Base-by-base conservation (phyloP, 2,888 invertebrate genomes). In the Siphlonurus alternatus region DNA sequence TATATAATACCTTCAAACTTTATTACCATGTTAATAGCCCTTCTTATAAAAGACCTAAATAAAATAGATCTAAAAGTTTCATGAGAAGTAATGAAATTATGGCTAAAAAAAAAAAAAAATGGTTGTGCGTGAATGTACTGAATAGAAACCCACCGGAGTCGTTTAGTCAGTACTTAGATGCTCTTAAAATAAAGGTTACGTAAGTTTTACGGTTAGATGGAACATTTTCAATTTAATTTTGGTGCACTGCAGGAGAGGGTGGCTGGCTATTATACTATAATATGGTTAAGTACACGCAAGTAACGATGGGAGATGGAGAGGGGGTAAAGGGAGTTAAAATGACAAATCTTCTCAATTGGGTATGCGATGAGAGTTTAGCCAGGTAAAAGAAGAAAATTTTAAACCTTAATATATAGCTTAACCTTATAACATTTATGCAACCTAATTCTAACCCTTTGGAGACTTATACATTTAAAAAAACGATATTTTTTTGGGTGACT, bases 151-250 rank as follows among this genome's bases (percentile, higher is more conserved):
- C 65, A 63, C 63, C 54, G 59, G 19, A 23, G 51, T 24, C 22
- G 3, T 53, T 63, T 64, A 62, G n/a, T n/a, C n/a, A n/a, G n/a
- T n/a, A n/a, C n/a, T n/a, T n/a, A n/a, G n/a, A n/a, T 61, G 23
- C 25, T 59, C 25, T 20, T 62, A 25, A 23, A 38, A 38, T 38
- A 38, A 38, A 38, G 38, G 38, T 38, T 38, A 38, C 38, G 38
- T 38, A 38, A 38, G 15, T 38, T 38, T 38, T 19, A 15, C 20
- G 53, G 25, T 23, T 10, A 63, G 53, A 22, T 56, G 65, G 65
- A 65, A 63, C 56, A 65, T 62, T 63, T 62, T 60, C 66, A 67
- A 62, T 67, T 66, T 67, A 67, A 67, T 66, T 67, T 63, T 60
- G 62, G 61, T 53, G 22, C 38, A 38, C 38, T 38, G 5, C 7